Evolutionary conservation across 2,888 invertebrate species (phyloP), one percentile per base, ranked within the genome.

Genomic region (Lasioglossum malachurum): DNA sequence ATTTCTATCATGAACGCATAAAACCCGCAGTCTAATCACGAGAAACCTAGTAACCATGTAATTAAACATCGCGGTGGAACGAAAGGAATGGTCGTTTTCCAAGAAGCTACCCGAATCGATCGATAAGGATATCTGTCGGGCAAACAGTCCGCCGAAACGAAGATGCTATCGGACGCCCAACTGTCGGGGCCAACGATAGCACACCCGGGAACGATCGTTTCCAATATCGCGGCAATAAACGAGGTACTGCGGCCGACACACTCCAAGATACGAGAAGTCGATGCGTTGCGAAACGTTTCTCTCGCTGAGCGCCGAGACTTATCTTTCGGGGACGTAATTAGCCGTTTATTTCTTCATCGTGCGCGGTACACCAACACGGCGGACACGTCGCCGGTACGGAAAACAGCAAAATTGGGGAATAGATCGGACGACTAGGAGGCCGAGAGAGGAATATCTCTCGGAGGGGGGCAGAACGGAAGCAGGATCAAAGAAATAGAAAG

Each of bases 401-500:
- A 19, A 19, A 64, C 35, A 23, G 69, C 19, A 23, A 35, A 19
- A 2, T 35, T 23, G 10, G 10, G 23, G 35, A 69, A 35, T 10
- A 38, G 69, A 69, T 69, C 69, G 69, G 4, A 38, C 12, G 31
- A 35, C 64, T 19, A 69, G 23, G 23, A 8, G 23, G 49, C 19
- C 53, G 44, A 75, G 75, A 71, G 16, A 27, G 1, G 23, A 64
- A 79, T 79, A 79, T 79, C 72, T 77, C 57, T 75, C 31, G 31
- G 77, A 35, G 78, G 78, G 67, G 80, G 78, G 79, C 73, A 80
- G 76, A 80, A 82, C 67, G 77, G 78, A 78, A 78, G 78, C 71
- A 77, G 75, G 82, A 87, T 83, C 74, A 83, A 87, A 82, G 83
- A 84, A 87, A 76, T 46, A 49, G 46, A 64, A 83, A 84, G 75